Percentiles rank a stretch among this genome's conserved stretches.
These are phyloP conservation scores for Drosophila seclusa DNA, from an alignment of 2,888 invertebrate species.

Conservation along the genomic window DNA sequence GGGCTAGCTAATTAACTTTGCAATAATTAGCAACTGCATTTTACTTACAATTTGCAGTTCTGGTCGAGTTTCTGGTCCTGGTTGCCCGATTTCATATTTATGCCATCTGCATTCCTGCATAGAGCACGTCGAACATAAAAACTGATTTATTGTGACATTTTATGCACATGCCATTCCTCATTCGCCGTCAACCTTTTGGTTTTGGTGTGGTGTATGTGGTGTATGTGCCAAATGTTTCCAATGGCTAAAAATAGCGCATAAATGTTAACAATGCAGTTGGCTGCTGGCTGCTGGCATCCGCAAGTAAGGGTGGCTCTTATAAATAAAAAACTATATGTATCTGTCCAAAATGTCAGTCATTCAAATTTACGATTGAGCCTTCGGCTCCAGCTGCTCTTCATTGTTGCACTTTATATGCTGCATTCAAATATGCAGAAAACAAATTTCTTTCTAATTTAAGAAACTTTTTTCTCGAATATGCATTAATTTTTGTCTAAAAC, in stretches of 20 bases:
- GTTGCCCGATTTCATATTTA: conserved; percentile 15
- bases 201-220: neutral
- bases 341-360: conserved; percentile 37
- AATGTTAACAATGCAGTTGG: conserved; percentile 33
- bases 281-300: conserved; percentile 2
- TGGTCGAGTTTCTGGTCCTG: neutral
- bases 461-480: rapidly evolving
- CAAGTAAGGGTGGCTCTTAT: neutral
- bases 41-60: neutral
- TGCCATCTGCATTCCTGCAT: conserved; percentile 25
- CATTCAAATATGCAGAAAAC: neutral
- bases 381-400: neutral
- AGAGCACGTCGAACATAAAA: conserved; percentile 38
- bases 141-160: conserved; percentile 51
- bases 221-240: conserved; percentile 18
- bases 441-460: neutral
- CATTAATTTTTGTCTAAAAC: neutral
- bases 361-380: conserved; percentile 26
- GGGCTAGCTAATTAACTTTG: neutral
- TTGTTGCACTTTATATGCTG: neutral
- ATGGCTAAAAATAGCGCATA: conserved; percentile 22
- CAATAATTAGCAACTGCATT: neutral
- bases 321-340: neutral
- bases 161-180: conserved; percentile 18
- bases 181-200: neutral